Evolutionary conservation across 2,888 invertebrate genomes (phyloP).

Genomic region (Sepiola atlantica): DNA sequence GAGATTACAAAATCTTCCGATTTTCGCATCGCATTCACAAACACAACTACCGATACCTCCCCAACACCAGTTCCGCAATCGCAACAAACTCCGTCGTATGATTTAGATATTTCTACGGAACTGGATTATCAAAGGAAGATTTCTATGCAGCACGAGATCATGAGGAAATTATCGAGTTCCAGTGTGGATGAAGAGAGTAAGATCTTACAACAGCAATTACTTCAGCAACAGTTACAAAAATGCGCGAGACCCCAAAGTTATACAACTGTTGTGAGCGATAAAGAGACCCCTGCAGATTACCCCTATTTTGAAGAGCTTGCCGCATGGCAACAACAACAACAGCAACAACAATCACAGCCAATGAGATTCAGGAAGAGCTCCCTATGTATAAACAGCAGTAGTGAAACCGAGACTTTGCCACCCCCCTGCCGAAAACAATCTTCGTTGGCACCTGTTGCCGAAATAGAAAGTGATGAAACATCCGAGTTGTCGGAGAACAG

Average conservation of each 20-base stretch:
- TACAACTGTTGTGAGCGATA: neutral
- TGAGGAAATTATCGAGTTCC: conserved; percentile 33
- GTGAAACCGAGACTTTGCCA: neutral
- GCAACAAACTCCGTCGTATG: neutral
- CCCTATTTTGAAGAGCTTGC: conserved; percentile 24
- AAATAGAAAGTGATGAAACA: conserved; percentile 43
- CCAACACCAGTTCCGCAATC: neutral
- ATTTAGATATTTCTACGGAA: neutral
- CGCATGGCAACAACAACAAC: conserved; percentile 34
- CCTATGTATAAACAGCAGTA: neutral
- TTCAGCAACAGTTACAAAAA: conserved; percentile 39
- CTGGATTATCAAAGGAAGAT: conserved; percentile 35
- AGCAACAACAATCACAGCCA: neutral
- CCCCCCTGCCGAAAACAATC: conserved; percentile 32
- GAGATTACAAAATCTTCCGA: conserved; percentile 44
- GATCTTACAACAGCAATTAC: conserved; percentile 41
- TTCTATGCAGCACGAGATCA: conserved; percentile 37
- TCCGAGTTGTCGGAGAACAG: conserved; percentile 39
- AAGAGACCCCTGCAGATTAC: neutral
- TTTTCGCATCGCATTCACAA: conserved; percentile 39
- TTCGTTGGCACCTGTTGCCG: neutral
- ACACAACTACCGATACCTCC: neutral
- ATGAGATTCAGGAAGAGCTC: conserved; percentile 8
- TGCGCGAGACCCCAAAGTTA: neutral
- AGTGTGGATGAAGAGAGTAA: conserved; percentile 24